A percentile compares a stretch with the other conserved stretches of the same genome.
These are phyloP conservation scores for Leptinotarsa defecta DNA, from an alignment of 1,140 invertebrate genomes.

Conservation along the genomic window DNA sequence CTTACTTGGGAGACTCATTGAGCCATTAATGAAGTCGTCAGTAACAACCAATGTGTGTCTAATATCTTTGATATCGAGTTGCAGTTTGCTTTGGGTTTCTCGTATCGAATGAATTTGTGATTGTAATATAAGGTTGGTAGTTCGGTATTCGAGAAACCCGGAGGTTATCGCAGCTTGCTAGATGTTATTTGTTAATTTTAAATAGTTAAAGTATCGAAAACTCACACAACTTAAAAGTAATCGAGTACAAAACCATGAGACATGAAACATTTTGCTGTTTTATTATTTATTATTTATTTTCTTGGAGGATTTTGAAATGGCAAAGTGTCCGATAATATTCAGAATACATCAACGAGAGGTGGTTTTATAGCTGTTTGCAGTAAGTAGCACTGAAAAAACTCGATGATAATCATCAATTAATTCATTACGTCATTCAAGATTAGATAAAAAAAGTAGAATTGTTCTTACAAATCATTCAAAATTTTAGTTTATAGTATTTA, in stretches of 20 bases:
- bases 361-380: not conserved
- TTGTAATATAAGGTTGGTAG: conserved; percentile 30
- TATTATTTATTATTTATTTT: conserved; percentile 30
- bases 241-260: conserved; percentile 32
- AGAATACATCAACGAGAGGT: conserved; percentile 17
- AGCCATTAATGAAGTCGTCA: not conserved
- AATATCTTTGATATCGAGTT: conserved; percentile 10
- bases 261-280: conserved; percentile 27
- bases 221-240: conserved; percentile 31
- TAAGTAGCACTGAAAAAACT: too few species aligned
- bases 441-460: too few species aligned
- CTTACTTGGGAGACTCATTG: too few species aligned
- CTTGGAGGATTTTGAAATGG: conserved; percentile 26
- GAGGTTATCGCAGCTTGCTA: conserved; percentile 10
- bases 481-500: too few species aligned
- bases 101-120: conserved; percentile 18
- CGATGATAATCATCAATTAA: too few species aligned
- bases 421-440: too few species aligned
- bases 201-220: conserved; percentile 17
- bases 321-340: conserved; percentile 23
- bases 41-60: not conserved
- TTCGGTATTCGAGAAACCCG: conserved; percentile 15
- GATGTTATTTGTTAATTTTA: conserved; percentile 30
- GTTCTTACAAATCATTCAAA: too few species aligned
- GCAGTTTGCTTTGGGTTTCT: conserved; percentile 4